A percentile compares a stretch with the other conserved stretches of the same genome.
These are phyloP conservation scores for Chaenocephalus aceratus DNA, from an alignment of 2,113 vertebrate species.

Conservation along the genomic window DNA sequence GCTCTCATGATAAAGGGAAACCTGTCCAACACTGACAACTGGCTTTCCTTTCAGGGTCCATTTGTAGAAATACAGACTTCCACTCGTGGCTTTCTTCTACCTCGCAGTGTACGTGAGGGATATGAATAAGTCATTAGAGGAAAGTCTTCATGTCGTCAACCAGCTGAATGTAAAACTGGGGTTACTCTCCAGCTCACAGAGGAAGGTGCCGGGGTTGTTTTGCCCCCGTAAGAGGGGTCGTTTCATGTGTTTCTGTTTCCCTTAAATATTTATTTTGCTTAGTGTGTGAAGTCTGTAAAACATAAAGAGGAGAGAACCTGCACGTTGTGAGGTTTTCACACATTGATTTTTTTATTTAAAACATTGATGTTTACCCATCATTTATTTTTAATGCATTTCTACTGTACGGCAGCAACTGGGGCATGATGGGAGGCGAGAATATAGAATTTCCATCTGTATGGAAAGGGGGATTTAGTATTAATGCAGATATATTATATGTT, in stretches of 20 bases:
- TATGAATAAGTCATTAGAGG: conserved; percentile 65
- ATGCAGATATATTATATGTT: not conserved
- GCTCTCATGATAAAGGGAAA: conserved; percentile 21
- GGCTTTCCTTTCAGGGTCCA: conserved; percentile 61
- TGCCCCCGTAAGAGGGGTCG: not conserved
- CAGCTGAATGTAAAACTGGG: conserved; percentile 25
- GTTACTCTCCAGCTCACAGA: conserved; percentile 16
- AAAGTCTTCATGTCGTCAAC: conserved; percentile 23
- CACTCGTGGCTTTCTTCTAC: conserved; percentile 21
- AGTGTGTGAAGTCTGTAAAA: conserved; percentile 19
- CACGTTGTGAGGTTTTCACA: not conserved
- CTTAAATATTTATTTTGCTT: conserved; percentile 26
- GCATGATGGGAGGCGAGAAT: not conserved
- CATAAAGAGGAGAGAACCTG: not conserved
- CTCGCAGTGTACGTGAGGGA: conserved; percentile 43
- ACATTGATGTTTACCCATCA: conserved; percentile 9
- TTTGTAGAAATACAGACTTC: conserved; percentile 54
- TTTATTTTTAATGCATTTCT: conserved; percentile 7
- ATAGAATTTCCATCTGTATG: not conserved
- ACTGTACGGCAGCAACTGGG: not conserved
- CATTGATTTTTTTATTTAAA: conserved; percentile 5
- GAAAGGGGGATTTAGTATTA: not conserved
- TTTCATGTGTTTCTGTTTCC: conserved; percentile 29
- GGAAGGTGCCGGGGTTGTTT: not conserved
- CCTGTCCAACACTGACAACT: conserved; percentile 13